Evolutionary conservation across 2,113 vertebrate species (phyloP).

Genomic region (Microtus richardsoni): DNA sequence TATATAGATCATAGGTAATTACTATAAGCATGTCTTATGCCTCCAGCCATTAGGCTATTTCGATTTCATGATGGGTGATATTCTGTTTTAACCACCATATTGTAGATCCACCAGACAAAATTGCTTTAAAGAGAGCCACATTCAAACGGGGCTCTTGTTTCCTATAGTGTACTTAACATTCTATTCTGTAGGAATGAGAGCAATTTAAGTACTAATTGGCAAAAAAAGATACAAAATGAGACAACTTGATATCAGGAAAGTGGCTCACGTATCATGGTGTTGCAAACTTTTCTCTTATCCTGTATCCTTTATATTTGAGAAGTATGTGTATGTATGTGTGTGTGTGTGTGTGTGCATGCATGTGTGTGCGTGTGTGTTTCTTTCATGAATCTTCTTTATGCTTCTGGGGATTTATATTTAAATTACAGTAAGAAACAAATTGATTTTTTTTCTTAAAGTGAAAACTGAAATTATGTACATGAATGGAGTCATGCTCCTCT

Average conservation of each 20-base stretch:
- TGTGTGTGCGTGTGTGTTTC: neutral
- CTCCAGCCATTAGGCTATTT: neutral
- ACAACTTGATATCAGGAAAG: neutral
- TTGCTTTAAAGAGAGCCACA: constrained; percentile 14
- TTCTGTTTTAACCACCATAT: neutral
- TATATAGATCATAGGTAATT: neutral
- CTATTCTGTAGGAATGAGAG: neutral
- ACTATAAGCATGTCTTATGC: neutral
- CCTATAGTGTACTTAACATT: neutral
- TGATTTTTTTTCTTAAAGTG: neutral
- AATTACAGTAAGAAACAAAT: constrained; percentile 19
- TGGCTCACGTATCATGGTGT: neutral
- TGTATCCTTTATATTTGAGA: neutral
- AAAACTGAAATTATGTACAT: constrained; percentile 35
- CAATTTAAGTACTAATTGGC: constrained; percentile 3
- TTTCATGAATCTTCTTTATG: neutral
- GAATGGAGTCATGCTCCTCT: constrained; percentile 42
- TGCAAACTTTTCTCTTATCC: neutral
- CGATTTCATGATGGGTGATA: neutral
- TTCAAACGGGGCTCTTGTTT: neutral
- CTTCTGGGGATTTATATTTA: neutral
- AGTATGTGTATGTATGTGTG: neutral
- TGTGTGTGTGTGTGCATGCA: neutral
- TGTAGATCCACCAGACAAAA: constrained; percentile 24
- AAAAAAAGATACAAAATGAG: neutral